Percentiles rank a stretch among this genome's conserved stretches.
phyloP scores from a whole-genome alignment of 2,113 vertebrate genomes.

The Macquaria australasica region DNA sequence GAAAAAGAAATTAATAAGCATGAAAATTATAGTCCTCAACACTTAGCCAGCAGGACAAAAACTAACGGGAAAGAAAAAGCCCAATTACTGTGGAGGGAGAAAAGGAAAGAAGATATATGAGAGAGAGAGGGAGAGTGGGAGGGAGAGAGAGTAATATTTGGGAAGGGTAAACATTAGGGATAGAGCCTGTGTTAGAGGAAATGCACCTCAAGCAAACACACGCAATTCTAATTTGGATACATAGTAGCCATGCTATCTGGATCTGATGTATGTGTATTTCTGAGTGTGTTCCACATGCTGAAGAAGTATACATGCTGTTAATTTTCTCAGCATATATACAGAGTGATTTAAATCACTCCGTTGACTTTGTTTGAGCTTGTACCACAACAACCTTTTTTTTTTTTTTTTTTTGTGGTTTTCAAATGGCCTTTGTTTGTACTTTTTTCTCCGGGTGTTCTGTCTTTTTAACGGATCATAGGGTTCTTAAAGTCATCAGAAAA shows the following conservation, averaged over 20 bases:
- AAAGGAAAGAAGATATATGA: slow-evolving; percentile 50
- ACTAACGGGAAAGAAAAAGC: slow-evolving; percentile 48
- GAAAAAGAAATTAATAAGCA: slow-evolving; percentile 77
- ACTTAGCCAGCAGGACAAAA: slow-evolving; percentile 66
- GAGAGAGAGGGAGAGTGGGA: slow-evolving; percentile 13
- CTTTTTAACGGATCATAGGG: neutral
- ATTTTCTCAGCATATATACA: neutral
- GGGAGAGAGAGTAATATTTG: slow-evolving; percentile 43
- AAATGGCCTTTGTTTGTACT: neutral
- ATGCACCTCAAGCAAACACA: slow-evolving; percentile 51
- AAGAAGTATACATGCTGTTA: neutral
- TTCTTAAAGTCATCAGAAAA: neutral
- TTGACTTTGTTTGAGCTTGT: neutral
- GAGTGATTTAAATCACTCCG: neutral
- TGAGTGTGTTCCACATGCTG: neutral
- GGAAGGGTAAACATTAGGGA: slow-evolving; percentile 59
- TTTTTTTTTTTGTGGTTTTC: neutral
- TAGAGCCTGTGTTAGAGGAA: slow-evolving; percentile 49
- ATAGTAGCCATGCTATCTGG: slow-evolving; percentile 29
- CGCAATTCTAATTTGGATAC: slow-evolving; percentile 36
- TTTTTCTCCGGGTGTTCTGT: neutral
- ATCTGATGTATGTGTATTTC: slow-evolving; percentile 10
- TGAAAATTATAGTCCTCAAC: slow-evolving; percentile 74
- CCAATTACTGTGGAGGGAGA: slow-evolving; percentile 64
- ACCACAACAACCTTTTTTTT: too few species aligned